Percentiles rank a stretch among this genome's conserved stretches.
Evolutionary conservation across 2,888 invertebrate genomes (phyloP).

Genomic region (Galerucella calmariensis): DNA sequence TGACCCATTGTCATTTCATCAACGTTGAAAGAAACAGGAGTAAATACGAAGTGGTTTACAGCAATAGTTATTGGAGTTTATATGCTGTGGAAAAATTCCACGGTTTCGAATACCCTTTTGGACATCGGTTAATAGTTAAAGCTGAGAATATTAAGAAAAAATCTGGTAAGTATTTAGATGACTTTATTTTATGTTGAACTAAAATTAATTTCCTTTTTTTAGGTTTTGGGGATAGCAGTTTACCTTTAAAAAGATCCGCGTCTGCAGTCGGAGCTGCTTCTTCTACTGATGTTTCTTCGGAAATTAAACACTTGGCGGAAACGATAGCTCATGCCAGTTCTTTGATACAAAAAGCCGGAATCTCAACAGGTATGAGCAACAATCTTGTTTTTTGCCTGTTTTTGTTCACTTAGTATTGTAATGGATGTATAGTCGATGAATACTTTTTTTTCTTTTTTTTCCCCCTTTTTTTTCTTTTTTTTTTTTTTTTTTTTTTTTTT

Average conservation of each 20-base stretch:
- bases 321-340: constrained; percentile 83
- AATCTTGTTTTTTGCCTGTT: too few species aligned
- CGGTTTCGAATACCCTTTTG: constrained; percentile 92
- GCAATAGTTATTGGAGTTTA: constrained; percentile 76
- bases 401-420: too few species aligned
- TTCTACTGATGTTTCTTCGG: constrained; percentile 62
- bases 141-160: constrained; percentile 66
- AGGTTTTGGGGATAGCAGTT: constrained; percentile 23
- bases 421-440: too few species aligned
- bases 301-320: constrained; percentile 76
- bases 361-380: constrained; percentile 57
- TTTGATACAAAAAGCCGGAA: constrained; percentile 74
- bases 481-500: too few species aligned
- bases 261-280: constrained; percentile 17
- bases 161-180: neutral
- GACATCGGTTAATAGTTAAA: constrained; percentile 81
- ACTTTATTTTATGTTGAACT: neutral
- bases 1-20: constrained; percentile 72
- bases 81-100: constrained; percentile 88
- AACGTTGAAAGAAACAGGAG: constrained; percentile 66
- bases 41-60: constrained; percentile 77
- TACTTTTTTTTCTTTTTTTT: too few species aligned
- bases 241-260: constrained; percentile 17
- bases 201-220: neutral
- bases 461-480: too few species aligned